Evolutionary conservation across 2,888 invertebrate genomes (phyloP), one percentile per base, ranked within the genome.

Genomic region (Hedya salicella): DNA sequence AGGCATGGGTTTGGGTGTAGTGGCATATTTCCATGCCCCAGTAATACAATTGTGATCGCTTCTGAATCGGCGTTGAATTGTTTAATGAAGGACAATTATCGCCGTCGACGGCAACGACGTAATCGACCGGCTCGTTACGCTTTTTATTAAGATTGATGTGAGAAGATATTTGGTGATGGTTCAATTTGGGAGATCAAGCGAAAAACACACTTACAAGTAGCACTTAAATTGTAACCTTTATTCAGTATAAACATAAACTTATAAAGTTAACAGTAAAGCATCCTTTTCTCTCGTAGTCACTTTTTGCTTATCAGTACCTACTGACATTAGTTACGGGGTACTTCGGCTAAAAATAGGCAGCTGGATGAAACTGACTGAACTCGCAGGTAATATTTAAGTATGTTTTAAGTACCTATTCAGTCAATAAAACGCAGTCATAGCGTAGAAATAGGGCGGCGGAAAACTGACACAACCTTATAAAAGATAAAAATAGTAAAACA

Each of bases 141-240:
- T 84, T 86, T 85, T 80, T 83, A 90, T 91, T 86, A 80, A 83
- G 89, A 92, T 85, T 89, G 91, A 89, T 87, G 83, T 90, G 90
- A 81, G 88, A 90, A 86, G 80, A 71, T 75, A 73, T 65, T 61
- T 30, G 30, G 60, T 48, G 53, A 49, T 4, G 32, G 59, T 14
- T 61, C 54, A 66, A 61, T 48, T 60, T 61, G 30, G 19, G 14
- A 36, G 59, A 50, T 13, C 13, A 5, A 53, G 59, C 42, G 65
- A 60, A 59, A 36, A 36, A 4, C 11, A 5, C 3, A 25, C 3
- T 3, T 25, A 4, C 6, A 3, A 6, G 25, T 4, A 25, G 6
- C 6, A 25, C 25, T 25, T 3, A 25, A 25, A 3, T 25, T 25
- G n/a, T n/a, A n/a, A n/a, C n/a, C n/a, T n/a, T n/a, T n/a, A n/a